Conservation (phyloP, 2,797 vertebrate species). For the Melanotaenia boesemani region DNA sequence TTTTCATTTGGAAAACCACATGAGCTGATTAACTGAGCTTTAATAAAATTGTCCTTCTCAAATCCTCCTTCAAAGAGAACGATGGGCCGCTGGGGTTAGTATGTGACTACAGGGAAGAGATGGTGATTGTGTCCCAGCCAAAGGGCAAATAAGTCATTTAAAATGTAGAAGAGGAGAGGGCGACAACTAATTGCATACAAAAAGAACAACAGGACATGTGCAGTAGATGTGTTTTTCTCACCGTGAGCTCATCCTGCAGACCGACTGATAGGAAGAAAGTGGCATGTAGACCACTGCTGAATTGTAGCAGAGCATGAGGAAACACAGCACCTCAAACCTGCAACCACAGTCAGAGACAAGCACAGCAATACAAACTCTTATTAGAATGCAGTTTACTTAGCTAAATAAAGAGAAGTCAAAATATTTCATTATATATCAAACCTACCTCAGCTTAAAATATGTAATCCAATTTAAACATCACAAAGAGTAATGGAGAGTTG, state of each 20-base stretch:
- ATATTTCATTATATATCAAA: too few relatives aligned
- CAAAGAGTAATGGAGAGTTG: slow-evolving; percentile 22
- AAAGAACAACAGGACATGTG: neutral
- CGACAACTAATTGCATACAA: slow-evolving; percentile 11
- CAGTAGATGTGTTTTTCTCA: slow-evolving; percentile 71
- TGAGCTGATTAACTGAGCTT: slow-evolving; percentile 12
- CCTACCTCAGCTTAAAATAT: too few relatives aligned
- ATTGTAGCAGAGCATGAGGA: slow-evolving; percentile 99
- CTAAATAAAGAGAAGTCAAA: neutral
- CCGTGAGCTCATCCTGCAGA: slow-evolving; percentile 97
- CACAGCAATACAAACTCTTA: neutral
- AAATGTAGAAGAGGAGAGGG: slow-evolving; percentile 1
- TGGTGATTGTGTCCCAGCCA: slow-evolving; percentile 19
- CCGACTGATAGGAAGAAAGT: slow-evolving; percentile 93
- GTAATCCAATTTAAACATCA: neutral
- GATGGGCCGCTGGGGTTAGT: slow-evolving; percentile 21
- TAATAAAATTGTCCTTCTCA: slow-evolving; percentile 33
- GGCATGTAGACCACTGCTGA: slow-evolving; percentile 98
- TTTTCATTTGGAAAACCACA: slow-evolving; percentile 36
- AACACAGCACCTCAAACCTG: slow-evolving; percentile 97
- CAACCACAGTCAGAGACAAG: slow-evolving; percentile 20
- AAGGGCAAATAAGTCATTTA: slow-evolving; percentile 5
- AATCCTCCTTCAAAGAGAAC: slow-evolving; percentile 14
- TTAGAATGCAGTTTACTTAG: neutral
- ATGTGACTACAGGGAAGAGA: slow-evolving; percentile 7